Conservation (phyloP, 2,888 invertebrate genomes). For the Oscheius onirici region DNA sequence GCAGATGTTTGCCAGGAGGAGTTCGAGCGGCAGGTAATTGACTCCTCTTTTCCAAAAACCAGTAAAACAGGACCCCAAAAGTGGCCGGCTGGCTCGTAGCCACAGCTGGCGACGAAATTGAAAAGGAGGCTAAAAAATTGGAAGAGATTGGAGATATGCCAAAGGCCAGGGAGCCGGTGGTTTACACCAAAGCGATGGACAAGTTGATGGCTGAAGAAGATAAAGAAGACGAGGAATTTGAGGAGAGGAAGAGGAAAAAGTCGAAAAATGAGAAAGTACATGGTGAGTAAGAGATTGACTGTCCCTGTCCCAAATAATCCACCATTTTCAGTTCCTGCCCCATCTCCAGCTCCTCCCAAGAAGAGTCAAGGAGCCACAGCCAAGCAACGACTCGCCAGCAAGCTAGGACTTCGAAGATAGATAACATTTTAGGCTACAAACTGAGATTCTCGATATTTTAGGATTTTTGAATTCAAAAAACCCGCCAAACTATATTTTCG, state of each 20-base stretch:
- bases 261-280: neutral
- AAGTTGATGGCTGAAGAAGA: conserved; percentile 18
- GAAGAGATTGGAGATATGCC: conserved; percentile 24
- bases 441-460: too few relatives aligned
- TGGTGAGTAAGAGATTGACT: neutral
- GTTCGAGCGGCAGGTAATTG: conserved; percentile 33
- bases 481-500: too few relatives aligned
- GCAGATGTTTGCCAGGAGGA: conserved; percentile 23
- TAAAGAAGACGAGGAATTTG: neutral
- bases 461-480: too few relatives aligned
- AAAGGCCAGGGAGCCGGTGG: conserved; percentile 7
- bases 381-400: conserved; percentile 35
- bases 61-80: conserved; percentile 23
- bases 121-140: conserved; percentile 26
- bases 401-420: conserved; percentile 3
- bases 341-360: conserved; percentile 3
- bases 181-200: conserved; percentile 15
- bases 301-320: neutral
- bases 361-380: conserved; percentile 31
- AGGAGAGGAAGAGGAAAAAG: conserved; percentile 25
- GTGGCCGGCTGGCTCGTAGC: conserved; percentile 25
- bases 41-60: too few relatives aligned
- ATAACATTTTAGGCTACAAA: too few relatives aligned
- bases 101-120: conserved; percentile 20
- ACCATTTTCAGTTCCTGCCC: neutral